Conservation (phyloP, 2,797 vertebrate species). For the Urophycis tenuis region DNA sequence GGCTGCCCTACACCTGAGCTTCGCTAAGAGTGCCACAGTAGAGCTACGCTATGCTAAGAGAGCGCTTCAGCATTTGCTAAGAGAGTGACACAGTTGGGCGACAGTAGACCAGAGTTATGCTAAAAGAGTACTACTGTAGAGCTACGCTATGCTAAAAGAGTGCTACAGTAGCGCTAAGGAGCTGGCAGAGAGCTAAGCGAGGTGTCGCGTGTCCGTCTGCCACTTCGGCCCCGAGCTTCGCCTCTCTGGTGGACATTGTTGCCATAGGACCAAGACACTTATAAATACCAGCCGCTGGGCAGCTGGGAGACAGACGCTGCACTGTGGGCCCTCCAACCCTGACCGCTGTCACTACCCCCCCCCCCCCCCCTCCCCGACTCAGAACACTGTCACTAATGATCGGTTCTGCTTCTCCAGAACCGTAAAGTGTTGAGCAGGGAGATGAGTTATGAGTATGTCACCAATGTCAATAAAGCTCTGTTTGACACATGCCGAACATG, state of each 20-base stretch:
- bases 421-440: no score
- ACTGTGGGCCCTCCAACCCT: background rate
- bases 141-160: conserved; percentile 13
- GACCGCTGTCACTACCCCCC: background rate
- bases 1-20: background rate
- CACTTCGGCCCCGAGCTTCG: conserved; percentile 40
- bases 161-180: conserved; percentile 2
- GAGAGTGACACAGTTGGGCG: background rate
- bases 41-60: conserved; percentile 8
- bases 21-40: background rate
- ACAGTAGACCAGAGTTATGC: background rate
- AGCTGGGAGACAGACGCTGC: conserved; percentile 65
- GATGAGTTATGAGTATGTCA: background rate
- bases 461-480: background rate
- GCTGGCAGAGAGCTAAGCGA: background rate
- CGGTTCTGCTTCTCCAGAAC: no score
- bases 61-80: background rate
- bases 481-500: conserved; percentile 1
- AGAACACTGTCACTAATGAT: background rate
- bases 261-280: conserved; percentile 55
- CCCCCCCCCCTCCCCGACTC: background rate
- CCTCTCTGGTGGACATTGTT: conserved; percentile 53
- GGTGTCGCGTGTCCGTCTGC: conserved; percentile 42
- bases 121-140: background rate
- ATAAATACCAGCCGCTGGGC: conserved; percentile 66